Percentiles rank a stretch among this genome's conserved stretches.
phyloP scores from a whole-genome alignment of 2,797 vertebrate species.

The Rallus crepitans region DNA sequence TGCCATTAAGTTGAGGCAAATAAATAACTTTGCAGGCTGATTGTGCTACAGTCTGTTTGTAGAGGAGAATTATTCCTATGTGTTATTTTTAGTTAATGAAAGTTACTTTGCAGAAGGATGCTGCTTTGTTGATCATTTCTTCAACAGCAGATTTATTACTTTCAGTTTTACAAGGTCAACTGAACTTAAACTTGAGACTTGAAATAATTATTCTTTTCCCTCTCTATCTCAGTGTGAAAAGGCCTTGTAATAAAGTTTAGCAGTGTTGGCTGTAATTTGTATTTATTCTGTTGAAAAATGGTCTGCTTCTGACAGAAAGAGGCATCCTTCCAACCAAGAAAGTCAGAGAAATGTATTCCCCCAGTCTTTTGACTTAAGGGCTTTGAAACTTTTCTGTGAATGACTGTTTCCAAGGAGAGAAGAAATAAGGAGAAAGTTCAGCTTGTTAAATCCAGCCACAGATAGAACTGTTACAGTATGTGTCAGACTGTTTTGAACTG shows the following conservation, averaged over 20 bases:
- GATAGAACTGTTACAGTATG: neutral
- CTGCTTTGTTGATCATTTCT: neutral
- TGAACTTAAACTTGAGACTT: neutral
- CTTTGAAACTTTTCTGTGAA: neutral
- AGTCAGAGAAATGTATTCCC: neutral
- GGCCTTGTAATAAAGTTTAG: neutral
- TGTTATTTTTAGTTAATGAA: neutral
- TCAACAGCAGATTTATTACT: neutral
- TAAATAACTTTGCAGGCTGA: neutral
- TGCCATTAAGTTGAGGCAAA: neutral
- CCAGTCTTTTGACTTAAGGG: neutral
- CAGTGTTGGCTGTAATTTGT: neutral
- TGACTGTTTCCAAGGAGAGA: neutral
- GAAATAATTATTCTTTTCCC: neutral
- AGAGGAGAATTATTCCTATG: neutral
- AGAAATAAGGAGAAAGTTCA: neutral
- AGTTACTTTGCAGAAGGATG: neutral
- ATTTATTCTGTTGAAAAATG: slow-evolving; percentile 23
- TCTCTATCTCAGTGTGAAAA: neutral
- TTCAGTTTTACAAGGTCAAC: neutral
- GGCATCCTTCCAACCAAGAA: neutral
- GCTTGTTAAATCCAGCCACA: neutral
- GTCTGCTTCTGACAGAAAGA: neutral
- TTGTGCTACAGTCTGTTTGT: neutral
- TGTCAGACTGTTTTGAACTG: neutral